Evolutionary conservation across 2,113 vertebrate species (phyloP).

Genomic region (Stictonetta naevosa): DNA sequence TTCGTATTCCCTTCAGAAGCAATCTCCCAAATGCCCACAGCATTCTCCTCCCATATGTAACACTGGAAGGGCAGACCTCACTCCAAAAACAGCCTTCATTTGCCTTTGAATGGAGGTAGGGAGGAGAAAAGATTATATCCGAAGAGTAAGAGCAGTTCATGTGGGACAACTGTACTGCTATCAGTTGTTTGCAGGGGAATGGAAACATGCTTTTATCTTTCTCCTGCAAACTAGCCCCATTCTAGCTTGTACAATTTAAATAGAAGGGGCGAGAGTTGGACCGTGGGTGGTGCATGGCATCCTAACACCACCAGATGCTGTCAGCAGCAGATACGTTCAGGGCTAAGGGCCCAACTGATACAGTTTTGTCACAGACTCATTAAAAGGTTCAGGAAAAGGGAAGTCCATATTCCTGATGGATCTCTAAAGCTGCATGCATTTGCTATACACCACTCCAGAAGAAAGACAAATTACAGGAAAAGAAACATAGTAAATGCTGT

Average conservation of each 20-base stretch:
- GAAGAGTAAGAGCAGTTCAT: not conserved
- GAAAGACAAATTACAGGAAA: not conserved
- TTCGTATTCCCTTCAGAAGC: not conserved
- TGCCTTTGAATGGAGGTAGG: not conserved
- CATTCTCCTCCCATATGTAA: not conserved
- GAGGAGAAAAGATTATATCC: not conserved
- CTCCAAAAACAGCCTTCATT: not conserved
- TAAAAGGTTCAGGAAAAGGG: not conserved
- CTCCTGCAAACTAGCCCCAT: not conserved
- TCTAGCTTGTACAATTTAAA: not conserved
- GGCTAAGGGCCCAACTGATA: not conserved
- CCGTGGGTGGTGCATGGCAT: not conserved
- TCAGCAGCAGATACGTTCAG: slow-evolving; percentile 5
- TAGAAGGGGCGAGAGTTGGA: not conserved
- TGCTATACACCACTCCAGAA: not conserved
- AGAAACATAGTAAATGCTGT: not conserved
- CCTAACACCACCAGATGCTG: not conserved
- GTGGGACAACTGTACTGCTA: not conserved
- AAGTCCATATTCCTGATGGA: not conserved
- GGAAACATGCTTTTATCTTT: not conserved
- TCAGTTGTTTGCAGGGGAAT: not conserved
- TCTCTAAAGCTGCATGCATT: not conserved
- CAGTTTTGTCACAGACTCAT: not conserved
- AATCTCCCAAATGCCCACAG: not conserved
- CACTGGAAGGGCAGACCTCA: not conserved